Conservation (phyloP, 1,140 invertebrate species). For the Aporrectodea caliginosa region DNA sequence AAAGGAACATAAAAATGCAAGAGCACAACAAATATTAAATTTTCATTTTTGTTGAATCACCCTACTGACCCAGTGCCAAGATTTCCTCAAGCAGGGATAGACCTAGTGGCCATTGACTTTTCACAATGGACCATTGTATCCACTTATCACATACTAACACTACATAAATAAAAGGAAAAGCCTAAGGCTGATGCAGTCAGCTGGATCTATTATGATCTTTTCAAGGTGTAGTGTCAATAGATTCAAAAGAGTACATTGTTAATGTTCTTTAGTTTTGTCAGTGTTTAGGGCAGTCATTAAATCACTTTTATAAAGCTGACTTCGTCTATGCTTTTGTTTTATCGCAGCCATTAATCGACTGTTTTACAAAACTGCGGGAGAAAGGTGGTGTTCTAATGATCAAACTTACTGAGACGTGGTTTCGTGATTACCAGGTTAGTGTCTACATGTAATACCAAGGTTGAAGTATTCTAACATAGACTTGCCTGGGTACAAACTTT, state of each 20-base stretch:
- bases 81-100: too few relatives aligned
- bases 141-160: too few relatives aligned
- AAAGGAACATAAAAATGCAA: too few relatives aligned
- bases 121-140: too few relatives aligned
- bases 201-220: not conserved
- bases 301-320: not conserved
- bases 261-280: not conserved
- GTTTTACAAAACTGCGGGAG: conserved; percentile 71
- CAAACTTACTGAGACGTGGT: conserved; percentile 77
- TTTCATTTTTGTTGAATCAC: too few relatives aligned
- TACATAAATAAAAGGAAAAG: not conserved
- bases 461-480: not conserved
- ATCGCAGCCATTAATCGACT: conserved; percentile 68
- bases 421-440: conserved; percentile 74
- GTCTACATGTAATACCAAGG: conserved; percentile 53
- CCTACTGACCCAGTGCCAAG: too few relatives aligned
- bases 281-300: not conserved
- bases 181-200: not conserved
- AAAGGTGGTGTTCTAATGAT: conserved; percentile 67
- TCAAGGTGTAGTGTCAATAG: not conserved
- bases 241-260: not conserved
- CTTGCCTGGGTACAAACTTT: not conserved
- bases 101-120: too few relatives aligned
- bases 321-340: conserved; percentile 7
- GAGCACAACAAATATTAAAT: too few relatives aligned